Conservation (phyloP, 2,797 vertebrate genomes). For the Sciaenops ocellatus region DNA sequence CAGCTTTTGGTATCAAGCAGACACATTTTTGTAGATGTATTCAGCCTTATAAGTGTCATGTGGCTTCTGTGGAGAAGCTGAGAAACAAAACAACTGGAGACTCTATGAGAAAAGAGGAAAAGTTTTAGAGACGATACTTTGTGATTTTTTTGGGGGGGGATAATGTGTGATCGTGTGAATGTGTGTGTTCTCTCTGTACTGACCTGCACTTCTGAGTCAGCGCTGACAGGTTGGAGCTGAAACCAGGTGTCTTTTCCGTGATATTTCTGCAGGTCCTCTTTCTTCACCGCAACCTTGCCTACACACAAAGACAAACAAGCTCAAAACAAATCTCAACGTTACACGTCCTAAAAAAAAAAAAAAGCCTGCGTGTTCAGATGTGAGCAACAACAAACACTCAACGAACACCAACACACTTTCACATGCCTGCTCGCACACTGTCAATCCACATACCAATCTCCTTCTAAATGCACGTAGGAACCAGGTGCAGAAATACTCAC, state of each 20-base stretch:
- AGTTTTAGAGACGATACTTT: conserved; percentile 8
- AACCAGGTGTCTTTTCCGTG: conserved; percentile 99
- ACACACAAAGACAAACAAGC: conserved; percentile 51
- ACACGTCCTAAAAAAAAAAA: conserved; percentile 15
- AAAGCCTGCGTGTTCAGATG: conserved; percentile 26
- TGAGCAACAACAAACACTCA: background rate
- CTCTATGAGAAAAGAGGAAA: background rate
- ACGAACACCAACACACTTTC: conserved; percentile 30
- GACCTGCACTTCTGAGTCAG: conserved; percentile 99
- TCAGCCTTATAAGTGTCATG: background rate
- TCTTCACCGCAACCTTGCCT: conserved; percentile 98
- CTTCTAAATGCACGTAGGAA: conserved; percentile 18
- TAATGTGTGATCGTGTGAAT: conserved; percentile 7
- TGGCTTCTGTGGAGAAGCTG: conserved; percentile 12
- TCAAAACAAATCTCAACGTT: conserved; percentile 26
- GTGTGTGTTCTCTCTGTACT: conserved; percentile 62
- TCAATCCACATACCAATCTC: conserved; percentile 23
- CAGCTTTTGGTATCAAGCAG: background rate
- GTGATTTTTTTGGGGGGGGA: conserved; percentile 5
- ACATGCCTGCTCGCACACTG: conserved; percentile 32
- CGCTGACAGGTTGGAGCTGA: conserved; percentile 96
- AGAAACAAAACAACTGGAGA: conserved; percentile 16
- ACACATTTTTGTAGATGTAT: background rate
- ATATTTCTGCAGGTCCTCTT: conserved; percentile 97
- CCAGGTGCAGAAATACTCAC: conserved; percentile 35